These are phyloP conservation scores for Sminthurinus aureus DNA, from an alignment of 2,888 invertebrate species.

Conservation along the genomic window DNA sequence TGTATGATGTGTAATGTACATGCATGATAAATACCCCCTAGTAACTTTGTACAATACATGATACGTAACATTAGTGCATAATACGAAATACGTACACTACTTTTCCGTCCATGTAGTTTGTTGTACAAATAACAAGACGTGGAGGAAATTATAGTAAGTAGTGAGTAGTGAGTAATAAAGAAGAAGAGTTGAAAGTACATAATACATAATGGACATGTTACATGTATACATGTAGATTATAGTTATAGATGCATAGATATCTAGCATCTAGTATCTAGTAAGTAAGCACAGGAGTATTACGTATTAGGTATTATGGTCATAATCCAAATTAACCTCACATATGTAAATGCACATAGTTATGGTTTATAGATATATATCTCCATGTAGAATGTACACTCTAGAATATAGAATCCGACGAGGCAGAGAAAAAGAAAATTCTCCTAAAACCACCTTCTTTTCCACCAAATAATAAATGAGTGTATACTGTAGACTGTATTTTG, in stretches of 20 bases:
- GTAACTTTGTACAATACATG: background rate
- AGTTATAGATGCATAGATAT: background rate
- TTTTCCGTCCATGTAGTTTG: too few relatives aligned
- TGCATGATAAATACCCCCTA: background rate
- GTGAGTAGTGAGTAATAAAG: background rate
- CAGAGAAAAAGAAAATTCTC: background rate
- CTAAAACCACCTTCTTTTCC: background rate
- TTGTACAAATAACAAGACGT: too few relatives aligned
- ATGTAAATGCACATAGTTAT: background rate
- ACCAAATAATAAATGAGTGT: constrained; percentile 13
- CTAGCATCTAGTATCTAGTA: background rate
- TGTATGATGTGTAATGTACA: background rate
- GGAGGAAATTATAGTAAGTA: too few relatives aligned
- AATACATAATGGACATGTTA: background rate
- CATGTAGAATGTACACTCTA: too few relatives aligned
- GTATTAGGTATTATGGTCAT: background rate
- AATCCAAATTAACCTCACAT: constrained; percentile 22
- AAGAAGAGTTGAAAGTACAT: background rate
- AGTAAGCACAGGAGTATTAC: too few relatives aligned
- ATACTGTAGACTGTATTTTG: background rate
- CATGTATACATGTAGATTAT: background rate
- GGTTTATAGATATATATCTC: background rate
- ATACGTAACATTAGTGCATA: background rate
- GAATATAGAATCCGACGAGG: background rate
- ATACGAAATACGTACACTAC: background rate